Base-by-base conservation (phyloP, 2,888 invertebrate genomes). In the Aphidius colemani region DNA sequence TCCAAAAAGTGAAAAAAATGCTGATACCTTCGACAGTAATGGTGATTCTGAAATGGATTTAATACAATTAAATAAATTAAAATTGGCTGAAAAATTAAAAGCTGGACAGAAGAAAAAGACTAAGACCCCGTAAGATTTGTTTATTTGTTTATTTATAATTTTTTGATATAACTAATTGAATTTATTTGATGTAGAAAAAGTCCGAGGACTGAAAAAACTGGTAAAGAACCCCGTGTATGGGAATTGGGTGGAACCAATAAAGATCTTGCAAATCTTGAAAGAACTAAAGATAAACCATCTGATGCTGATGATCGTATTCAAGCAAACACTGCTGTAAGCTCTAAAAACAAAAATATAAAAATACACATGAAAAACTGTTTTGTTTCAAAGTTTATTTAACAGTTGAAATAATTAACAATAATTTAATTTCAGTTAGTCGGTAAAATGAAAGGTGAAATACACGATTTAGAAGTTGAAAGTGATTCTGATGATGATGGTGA, bases 201-300 rank as follows among this genome's bases (percentile, higher is more conserved):
- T 74, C 86, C 85, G 3, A 86, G 85, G 68, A 79, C 84, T 30
- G 87, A 88, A 51, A 91, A 91, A 78, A 89, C 90, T 18, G 94
- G 93, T 1, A 98, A 98, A 78, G 92, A 94, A 77, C 94, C 94
- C 0, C 88, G 95, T 61, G 88, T 92, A 61, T 98, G 97, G 98
- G 95, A 94, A 72, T 84, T 94, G 59, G 91, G 91, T 50, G 96
- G 95, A 41, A 90, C 87, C 59, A 82, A 86, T 9, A 90, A 91
- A 68, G 96, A 96, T 83, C 84, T 92, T 56, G 88, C 88, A 9
- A 83, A 85, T n/a, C 84, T 97, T 49, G 96, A 97, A 83, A 88
- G 93, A 75, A 92, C 93, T 63, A 89, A 88, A 66, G 93, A 93
- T 80, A 88, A 88, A 75, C 90, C 90, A 0, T 89, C 88, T 66